Evolutionary conservation across 2,797 vertebrate species (phyloP).

Genomic region (Zalophus californianus): DNA sequence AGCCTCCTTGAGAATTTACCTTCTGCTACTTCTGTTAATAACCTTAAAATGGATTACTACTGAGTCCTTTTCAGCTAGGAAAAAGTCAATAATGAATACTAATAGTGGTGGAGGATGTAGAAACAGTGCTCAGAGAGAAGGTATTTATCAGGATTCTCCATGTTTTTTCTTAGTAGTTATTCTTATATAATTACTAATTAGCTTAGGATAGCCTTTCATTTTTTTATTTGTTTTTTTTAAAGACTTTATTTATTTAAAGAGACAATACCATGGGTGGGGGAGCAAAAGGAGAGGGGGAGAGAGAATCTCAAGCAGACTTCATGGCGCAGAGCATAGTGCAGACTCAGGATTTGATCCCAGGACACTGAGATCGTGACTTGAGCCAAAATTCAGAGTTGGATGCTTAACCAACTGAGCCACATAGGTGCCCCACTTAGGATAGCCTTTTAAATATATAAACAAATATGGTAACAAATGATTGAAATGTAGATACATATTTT

Average conservation of each 20-base stretch:
- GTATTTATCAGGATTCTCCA: not conserved
- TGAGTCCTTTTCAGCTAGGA: not conserved
- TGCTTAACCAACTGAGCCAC: not conserved
- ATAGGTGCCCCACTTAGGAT: not conserved
- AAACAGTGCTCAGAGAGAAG: not conserved
- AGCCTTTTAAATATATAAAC: not conserved
- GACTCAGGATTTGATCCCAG: not conserved
- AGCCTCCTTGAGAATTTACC: not conserved
- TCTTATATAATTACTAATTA: not conserved
- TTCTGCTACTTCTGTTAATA: not conserved
- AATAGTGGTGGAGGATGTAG: too few species aligned
- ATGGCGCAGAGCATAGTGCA: not conserved
- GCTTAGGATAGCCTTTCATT: not conserved
- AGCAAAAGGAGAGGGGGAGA: not conserved
- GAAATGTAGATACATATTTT: not conserved
- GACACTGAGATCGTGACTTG: not conserved
- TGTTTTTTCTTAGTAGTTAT: not conserved
- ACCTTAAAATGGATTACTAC: not conserved
- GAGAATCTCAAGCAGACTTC: not conserved
- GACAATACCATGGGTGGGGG: not conserved
- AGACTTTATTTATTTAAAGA: not conserved
- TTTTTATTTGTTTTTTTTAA: not conserved
- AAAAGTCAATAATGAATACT: not conserved
- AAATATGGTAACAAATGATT: not conserved
- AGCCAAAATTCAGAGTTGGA: too few species aligned